phyloP scores from a whole-genome alignment of 2,888 invertebrate genomes.

The Peribatodes rhomboidaria region DNA sequence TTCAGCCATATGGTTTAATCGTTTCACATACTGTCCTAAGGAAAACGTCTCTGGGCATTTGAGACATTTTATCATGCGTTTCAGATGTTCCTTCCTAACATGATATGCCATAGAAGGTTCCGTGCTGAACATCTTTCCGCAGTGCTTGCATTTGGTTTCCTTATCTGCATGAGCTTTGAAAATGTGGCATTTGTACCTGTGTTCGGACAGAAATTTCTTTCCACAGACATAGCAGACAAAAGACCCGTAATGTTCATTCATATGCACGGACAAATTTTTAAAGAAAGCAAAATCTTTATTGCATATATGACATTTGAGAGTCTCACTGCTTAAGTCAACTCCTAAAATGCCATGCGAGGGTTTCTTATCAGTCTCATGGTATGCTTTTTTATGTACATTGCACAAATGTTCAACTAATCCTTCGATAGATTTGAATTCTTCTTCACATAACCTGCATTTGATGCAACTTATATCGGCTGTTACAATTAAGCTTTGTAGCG shows the following conservation, averaged over 20 bases:
- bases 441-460: conserved; percentile 47
- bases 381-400: conserved; percentile 41
- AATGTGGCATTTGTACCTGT: conserved; percentile 50
- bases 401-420: conserved; percentile 47
- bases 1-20: conserved; percentile 71
- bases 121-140: conserved; percentile 43
- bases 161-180: conserved; percentile 45
- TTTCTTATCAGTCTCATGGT: conserved; percentile 35
- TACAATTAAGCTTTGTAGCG: conserved; percentile 47
- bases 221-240: conserved; percentile 66
- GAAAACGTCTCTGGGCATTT: conserved; percentile 64
- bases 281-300: conserved; percentile 50
- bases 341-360: conserved; percentile 50
- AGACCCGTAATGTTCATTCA: conserved; percentile 64
- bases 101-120: conserved; percentile 47
- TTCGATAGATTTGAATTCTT: conserved; percentile 45
- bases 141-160: conserved; percentile 46
- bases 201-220: conserved; percentile 55
- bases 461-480: conserved; percentile 52
- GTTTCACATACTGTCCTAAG: conserved; percentile 68
- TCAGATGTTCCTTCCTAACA: conserved; percentile 48
- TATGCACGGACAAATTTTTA: conserved; percentile 57
- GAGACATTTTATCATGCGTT: conserved; percentile 66
- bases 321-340: conserved; percentile 48
- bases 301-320: conserved; percentile 48